Percentiles rank a stretch among this genome's conserved stretches.
phyloP scores from a whole-genome alignment of 2,888 invertebrate species.

The Operophtera brumata region DNA sequence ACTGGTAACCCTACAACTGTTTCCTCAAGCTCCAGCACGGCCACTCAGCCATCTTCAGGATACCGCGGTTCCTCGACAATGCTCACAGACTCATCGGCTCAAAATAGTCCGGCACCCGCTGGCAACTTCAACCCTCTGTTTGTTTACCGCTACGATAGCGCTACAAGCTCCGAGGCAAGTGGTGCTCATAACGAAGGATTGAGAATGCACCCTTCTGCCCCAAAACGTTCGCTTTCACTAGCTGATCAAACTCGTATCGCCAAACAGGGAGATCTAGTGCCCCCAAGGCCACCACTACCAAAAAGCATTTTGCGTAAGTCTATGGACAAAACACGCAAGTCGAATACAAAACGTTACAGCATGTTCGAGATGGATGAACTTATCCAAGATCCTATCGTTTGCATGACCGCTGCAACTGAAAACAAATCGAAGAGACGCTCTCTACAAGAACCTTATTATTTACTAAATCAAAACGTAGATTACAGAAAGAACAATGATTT shows the following conservation, averaged over 20 bases:
- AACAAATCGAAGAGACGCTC: conserved; percentile 85
- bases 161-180: conserved; percentile 87
- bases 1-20: conserved; percentile 79
- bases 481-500: conserved; percentile 77
- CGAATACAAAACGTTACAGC: conserved; percentile 85
- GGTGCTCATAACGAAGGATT: conserved; percentile 80
- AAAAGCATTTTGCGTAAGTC: conserved; percentile 86
- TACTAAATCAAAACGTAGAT: conserved; percentile 75
- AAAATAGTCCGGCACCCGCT: conserved; percentile 83
- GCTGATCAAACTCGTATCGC: conserved; percentile 74
- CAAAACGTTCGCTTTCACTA: conserved; percentile 85
- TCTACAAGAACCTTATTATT: conserved; percentile 87
- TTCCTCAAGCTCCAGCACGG: conserved; percentile 85
- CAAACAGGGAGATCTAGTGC: conserved; percentile 78
- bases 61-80: conserved; percentile 93
- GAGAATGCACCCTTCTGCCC: conserved; percentile 77
- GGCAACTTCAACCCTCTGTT: conserved; percentile 86
- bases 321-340: conserved; percentile 77
- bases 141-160: conserved; percentile 90
- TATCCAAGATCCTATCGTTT: conserved; percentile 70
- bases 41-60: conserved; percentile 91
- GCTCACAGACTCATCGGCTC: conserved; percentile 87
- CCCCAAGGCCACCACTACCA: conserved; percentile 86
- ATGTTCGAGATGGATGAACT: conserved; percentile 88
- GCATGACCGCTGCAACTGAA: conserved; percentile 71